Evolutionary conservation across 2,797 vertebrate species (phyloP).

Genomic region (Labeo calbasu): DNA sequence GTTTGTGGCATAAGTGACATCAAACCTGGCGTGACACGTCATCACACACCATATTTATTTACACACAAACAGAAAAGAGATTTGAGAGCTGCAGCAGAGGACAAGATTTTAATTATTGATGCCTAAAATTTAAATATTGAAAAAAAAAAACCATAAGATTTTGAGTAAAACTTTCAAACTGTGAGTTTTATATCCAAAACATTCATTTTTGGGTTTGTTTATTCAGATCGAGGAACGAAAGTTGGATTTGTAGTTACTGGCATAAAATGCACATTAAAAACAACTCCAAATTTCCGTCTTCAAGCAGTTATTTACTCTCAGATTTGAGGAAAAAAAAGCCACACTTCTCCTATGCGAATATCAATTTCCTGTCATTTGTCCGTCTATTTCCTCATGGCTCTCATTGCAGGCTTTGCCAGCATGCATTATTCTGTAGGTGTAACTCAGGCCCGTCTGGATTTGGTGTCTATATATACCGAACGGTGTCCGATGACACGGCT

Average conservation of each 20-base stretch:
- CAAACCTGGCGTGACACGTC: too few relatives aligned
- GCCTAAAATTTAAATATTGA: background rate
- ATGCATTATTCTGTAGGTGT: conserved; percentile 68
- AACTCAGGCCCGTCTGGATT: conserved; percentile 46
- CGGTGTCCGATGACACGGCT: conserved; percentile 65
- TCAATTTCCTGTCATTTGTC: background rate
- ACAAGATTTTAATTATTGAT: background rate
- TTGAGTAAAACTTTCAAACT: too few relatives aligned
- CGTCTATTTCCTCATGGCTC: background rate
- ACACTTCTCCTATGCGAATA: background rate
- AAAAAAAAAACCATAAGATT: background rate
- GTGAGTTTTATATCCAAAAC: too few relatives aligned
- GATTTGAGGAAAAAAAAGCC: background rate
- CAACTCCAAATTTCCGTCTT: background rate
- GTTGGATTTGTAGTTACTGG: background rate
- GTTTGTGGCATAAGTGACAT: too few relatives aligned
- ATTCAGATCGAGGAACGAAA: background rate
- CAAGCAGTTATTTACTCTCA: background rate
- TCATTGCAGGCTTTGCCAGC: conserved; percentile 30
- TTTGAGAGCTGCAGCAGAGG: too few relatives aligned
- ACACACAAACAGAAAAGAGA: too few relatives aligned
- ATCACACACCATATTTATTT: too few relatives aligned
- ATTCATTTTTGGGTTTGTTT: background rate
- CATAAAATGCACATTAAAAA: too few relatives aligned
- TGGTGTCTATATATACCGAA: conserved; percentile 58